A percentile compares a stretch with the other conserved stretches of the same genome.
phyloP scores from a whole-genome alignment of 2,113 vertebrate genomes.

The Oreochromis spilurus region DNA sequence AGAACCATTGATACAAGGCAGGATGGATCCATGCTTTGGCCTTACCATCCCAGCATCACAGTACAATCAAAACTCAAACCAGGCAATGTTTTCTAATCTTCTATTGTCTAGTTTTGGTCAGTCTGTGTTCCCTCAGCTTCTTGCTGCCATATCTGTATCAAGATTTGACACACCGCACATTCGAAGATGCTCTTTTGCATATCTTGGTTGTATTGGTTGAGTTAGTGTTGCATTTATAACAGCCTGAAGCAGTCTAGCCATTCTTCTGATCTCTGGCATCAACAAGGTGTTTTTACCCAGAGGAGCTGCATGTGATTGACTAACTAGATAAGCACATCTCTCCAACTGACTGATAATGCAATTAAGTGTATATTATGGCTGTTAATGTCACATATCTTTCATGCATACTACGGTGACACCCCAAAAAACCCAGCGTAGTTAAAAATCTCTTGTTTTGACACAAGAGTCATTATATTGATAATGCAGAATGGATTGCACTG shows the following conservation, averaged over 20 bases:
- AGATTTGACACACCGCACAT: background rate
- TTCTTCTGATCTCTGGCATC: background rate
- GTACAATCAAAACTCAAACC: background rate
- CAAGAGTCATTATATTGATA: background rate
- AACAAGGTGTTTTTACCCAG: background rate
- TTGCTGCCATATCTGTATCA: background rate
- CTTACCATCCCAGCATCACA: background rate
- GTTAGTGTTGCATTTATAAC: background rate
- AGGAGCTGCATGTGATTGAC: background rate
- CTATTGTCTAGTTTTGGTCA: background rate
- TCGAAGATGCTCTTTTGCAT: background rate
- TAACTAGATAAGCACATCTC: background rate
- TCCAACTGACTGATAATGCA: background rate
- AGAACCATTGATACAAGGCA: background rate
- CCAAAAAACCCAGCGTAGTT: background rate
- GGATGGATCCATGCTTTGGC: background rate
- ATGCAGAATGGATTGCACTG: background rate
- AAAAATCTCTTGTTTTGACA: slow-evolving; percentile 5
- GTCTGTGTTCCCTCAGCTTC: background rate
- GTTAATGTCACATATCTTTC: background rate
- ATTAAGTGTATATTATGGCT: background rate
- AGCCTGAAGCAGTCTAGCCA: background rate
- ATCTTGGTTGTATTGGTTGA: background rate
- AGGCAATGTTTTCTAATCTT: background rate
- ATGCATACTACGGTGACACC: background rate